These are phyloP conservation scores for Silurus meridionalis DNA, from an alignment of 2,113 vertebrate species.

Conservation along the genomic window DNA sequence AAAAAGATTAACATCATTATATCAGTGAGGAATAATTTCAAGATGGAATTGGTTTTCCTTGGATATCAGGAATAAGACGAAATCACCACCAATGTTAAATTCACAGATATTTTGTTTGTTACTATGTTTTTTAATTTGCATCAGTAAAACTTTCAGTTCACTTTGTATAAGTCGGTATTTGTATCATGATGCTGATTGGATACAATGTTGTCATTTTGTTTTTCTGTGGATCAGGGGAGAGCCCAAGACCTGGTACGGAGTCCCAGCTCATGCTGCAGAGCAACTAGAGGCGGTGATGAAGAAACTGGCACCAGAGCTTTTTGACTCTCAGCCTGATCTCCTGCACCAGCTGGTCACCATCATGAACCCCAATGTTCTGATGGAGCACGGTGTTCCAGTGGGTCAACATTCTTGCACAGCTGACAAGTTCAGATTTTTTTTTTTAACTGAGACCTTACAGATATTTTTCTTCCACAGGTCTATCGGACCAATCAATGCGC, in stretches of 20 bases:
- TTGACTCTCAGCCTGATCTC: slow-evolving; percentile 95
- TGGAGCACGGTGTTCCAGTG: slow-evolving; percentile 97
- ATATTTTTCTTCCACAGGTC: slow-evolving; percentile 72
- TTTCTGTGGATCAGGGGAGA: slow-evolving; percentile 80
- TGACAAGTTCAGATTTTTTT: not conserved
- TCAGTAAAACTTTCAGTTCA: not conserved
- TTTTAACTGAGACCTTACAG: not conserved
- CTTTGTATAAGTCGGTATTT: not conserved
- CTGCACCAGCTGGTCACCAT: slow-evolving; percentile 97
- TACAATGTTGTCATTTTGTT: not conserved
- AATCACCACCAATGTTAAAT: not conserved
- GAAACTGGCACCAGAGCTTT: slow-evolving; percentile 92
- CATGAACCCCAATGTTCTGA: slow-evolving; percentile 97
- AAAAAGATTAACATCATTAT: not conserved
- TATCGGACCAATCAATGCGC: slow-evolving; percentile 98
- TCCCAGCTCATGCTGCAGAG: slow-evolving; percentile 93
- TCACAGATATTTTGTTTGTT: not conserved
- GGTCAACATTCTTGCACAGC: slow-evolving; percentile 55
- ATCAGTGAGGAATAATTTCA: not conserved
- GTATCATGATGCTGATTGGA: not conserved
- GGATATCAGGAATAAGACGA: not conserved
- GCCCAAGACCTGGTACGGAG: slow-evolving; percentile 96
- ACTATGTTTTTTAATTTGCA: not conserved
- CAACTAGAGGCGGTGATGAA: slow-evolving; percentile 96
- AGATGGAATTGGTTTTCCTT: not conserved